Base-by-base conservation (phyloP, 2,797 vertebrate species). In the Dendrocincla fuliginosa region DNA sequence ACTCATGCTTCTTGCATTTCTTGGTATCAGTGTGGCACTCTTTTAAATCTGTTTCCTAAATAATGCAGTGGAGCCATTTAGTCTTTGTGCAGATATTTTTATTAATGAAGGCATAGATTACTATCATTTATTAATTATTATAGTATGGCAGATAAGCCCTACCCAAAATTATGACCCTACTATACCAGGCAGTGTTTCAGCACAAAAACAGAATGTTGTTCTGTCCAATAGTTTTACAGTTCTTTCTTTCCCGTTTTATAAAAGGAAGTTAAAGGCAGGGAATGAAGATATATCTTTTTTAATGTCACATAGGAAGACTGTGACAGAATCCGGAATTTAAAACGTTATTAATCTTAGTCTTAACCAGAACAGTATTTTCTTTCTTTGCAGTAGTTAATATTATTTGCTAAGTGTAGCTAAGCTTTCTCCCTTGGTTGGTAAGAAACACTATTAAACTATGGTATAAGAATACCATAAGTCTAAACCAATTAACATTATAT, bases 401-500 rank as follows among this genome's bases (percentile, higher is more conserved):
- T 93, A 84, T 93, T 95, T 92, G 69, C 79, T 89, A 76, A 71
- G 39, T 32, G 28, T 76, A 91, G 65, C 76, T 90, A 79, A 82
- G 67, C 22, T 92, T 92, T 94, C 47, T 95, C 0, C 2, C 44
- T 84, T 5, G 3, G 16, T 57, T 94, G 55, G 70, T 65, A 57
- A 81, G 79, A 87, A 87, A 63, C 8, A 10, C 28, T 85, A 27
- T 91, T 91, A 59, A 93, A 81, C 17, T 44, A 16, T 60, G 70
- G 42, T 73, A 35, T 35, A 84, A 70, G 87, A 88, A 86, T 64
- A 28, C 44, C 41, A 50, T 84, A 90, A 93, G 87, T 90, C 67
- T 68, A 35, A 96, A 89, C 44, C 87, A 92, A 94, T 95, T 92
- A 94, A 69, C n/a, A 47, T 15, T 64, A 32, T 73, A 86, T 86